These are phyloP conservation scores for Cybosia mesomella DNA, from an alignment of 2,888 invertebrate genomes.

Conservation along the genomic window DNA sequence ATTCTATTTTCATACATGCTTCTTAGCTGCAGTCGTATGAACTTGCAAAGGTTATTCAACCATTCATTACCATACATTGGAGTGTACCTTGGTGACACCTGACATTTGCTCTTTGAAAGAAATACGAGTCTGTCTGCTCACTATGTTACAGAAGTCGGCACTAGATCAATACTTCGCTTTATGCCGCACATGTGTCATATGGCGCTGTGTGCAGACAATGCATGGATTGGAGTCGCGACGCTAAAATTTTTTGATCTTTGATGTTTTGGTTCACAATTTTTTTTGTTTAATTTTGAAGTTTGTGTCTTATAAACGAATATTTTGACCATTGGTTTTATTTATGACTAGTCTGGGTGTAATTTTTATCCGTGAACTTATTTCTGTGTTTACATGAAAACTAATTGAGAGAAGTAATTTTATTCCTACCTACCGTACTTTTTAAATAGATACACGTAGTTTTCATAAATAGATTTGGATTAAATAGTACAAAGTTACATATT, in stretches of 20 bases:
- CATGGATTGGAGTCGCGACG: constrained; percentile 56
- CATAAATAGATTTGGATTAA: too few relatives aligned
- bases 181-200: constrained; percentile 85
- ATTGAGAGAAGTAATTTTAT: too few relatives aligned
- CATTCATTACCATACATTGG: neutral
- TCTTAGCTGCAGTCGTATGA: too few relatives aligned
- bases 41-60: neutral
- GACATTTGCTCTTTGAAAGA: constrained; percentile 34
- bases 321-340: too few relatives aligned
- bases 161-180: constrained; percentile 86
- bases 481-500: neutral
- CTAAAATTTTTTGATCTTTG: constrained; percentile 10
- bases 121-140: constrained; percentile 39
- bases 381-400: too few relatives aligned
- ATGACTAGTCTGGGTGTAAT: too few relatives aligned
- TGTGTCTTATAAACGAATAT: neutral
- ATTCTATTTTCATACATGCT: too few relatives aligned
- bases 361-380: too few relatives aligned
- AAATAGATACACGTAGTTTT: too few relatives aligned
- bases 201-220: constrained; percentile 59
- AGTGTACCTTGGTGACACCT: neutral
- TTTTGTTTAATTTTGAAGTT: neutral
- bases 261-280: neutral
- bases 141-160: constrained; percentile 75
- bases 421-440: too few relatives aligned